phyloP scores from a whole-genome alignment of 2,797 vertebrate genomes.

The Syndactyla subalaris region DNA sequence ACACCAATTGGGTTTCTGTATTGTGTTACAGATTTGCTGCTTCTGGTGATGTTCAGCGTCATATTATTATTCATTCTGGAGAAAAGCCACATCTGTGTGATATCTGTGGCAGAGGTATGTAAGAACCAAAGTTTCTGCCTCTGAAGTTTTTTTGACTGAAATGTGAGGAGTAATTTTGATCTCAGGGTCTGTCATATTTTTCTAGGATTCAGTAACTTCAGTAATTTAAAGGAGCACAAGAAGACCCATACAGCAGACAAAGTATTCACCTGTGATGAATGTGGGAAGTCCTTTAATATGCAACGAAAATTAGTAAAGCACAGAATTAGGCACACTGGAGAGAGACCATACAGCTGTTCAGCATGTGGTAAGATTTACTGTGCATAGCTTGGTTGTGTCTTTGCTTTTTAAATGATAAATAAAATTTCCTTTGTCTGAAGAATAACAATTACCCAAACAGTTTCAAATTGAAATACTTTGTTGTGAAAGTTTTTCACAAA shows the following conservation, averaged over 20 bases:
- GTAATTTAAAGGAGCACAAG: constrained; percentile 97
- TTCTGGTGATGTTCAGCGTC: constrained; percentile 95
- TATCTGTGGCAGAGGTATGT: constrained; percentile 93
- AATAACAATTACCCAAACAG: neutral
- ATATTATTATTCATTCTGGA: constrained; percentile 96
- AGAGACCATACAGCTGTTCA: constrained; percentile 91
- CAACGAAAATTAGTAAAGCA: constrained; percentile 95
- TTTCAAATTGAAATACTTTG: neutral
- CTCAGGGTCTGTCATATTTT: neutral
- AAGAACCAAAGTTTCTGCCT: neutral
- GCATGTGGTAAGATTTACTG: constrained; percentile 85
- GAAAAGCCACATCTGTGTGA: constrained; percentile 96
- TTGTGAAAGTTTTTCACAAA: neutral
- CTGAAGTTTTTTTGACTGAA: neutral
- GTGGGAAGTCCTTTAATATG: constrained; percentile 97
- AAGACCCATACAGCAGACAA: constrained; percentile 93
- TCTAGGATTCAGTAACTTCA: constrained; percentile 95
- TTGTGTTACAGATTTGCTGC: constrained; percentile 88
- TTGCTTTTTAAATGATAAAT: neutral
- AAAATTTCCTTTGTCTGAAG: neutral
- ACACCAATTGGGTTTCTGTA: neutral
- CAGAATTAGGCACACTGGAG: constrained; percentile 87
- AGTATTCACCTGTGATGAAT: constrained; percentile 95
- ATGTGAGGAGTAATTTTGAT: neutral
- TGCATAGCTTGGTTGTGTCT: neutral